Evolutionary conservation across 2,888 invertebrate species (phyloP), one percentile per base, ranked within the genome.

Genomic region (Drosophila kuntzei): DNA sequence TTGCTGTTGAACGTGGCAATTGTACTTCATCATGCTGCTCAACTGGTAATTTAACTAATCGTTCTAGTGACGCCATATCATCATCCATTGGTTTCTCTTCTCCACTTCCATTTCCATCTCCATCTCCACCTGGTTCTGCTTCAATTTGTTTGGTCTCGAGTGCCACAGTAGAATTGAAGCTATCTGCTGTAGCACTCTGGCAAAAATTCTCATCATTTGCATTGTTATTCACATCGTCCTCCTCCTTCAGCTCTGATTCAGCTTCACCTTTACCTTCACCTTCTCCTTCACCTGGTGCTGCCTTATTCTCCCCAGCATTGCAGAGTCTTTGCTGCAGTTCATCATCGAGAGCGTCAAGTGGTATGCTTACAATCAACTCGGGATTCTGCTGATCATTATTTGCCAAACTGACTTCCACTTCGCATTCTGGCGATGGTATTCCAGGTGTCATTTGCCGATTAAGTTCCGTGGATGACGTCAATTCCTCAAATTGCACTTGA

Each of bases 161-260:
- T 90, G 87, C 89, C 64, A 81, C 82, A 85, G 76, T 81, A 71
- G 84, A 59, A 80, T 87, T 86, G 88, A 87, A 87, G 86, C 88
- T 86, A 78, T 69, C 90, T 75, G 79, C 88, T 79, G 81, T 83
- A 77, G 89, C 89, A 89, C 86, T 79, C 74, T 75, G 76, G 65
- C 79, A 76, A 89, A 90, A 90, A 90, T 89, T 71, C 73, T 85
- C 88, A 36, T 41, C 55, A 51, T 82, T 85, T 3, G 39, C 79
- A 66, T 85, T 89, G 51, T 81, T 87, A 18, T 84, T 87, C 0
- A 88, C 71, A 41, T 88, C 86, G 20, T 84, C 87, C n/a, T 49
- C n/a, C 1, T 62, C 68, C 7, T 20, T n/a, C 0, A 20, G 27
- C 11, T 67, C 76, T 18, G n/a, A 43, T 6, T 54, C 49, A 0